These are phyloP conservation scores for Ceratitis capitata DNA, from an alignment of 1,140 invertebrate species.

Conservation along the genomic window DNA sequence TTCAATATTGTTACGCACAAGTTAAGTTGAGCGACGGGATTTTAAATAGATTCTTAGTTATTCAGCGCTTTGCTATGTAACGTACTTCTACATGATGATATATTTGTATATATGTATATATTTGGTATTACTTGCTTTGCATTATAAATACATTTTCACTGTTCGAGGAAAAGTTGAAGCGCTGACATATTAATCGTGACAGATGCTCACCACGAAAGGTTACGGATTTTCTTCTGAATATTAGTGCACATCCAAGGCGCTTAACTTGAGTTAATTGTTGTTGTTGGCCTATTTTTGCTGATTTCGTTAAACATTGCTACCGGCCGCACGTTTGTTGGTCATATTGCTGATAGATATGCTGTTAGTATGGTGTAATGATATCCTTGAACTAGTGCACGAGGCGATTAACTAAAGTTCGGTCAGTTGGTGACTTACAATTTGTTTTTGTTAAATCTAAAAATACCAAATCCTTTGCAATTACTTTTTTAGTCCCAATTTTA, in stretches of 20 bases:
- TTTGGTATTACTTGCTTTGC: no score
- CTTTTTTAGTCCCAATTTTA: no score
- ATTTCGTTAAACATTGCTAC: not conserved
- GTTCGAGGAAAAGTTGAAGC: not conserved
- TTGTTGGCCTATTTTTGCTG: not conserved
- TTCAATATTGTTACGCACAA: constrained; percentile 25
- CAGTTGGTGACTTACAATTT: no score
- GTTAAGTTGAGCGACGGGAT: not conserved
- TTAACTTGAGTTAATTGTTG: not conserved
- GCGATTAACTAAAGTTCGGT: no score
- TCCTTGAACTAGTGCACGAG: no score
- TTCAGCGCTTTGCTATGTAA: not conserved
- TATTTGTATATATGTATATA: not conserved
- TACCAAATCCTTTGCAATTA: no score
- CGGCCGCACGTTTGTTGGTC: not conserved
- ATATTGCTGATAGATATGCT: not conserved
- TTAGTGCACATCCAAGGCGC: no score
- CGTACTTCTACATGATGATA: not conserved
- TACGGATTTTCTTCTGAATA: no score
- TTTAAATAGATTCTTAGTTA: not conserved
- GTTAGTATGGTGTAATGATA: no score
- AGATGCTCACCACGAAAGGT: not conserved
- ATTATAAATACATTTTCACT: no score
- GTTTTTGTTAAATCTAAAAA: no score
- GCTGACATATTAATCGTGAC: constrained; percentile 31